Evolutionary conservation across 2,888 invertebrate species (phyloP), one percentile per base, ranked within the genome.

Genomic region (Melinaea marsaeus): DNA sequence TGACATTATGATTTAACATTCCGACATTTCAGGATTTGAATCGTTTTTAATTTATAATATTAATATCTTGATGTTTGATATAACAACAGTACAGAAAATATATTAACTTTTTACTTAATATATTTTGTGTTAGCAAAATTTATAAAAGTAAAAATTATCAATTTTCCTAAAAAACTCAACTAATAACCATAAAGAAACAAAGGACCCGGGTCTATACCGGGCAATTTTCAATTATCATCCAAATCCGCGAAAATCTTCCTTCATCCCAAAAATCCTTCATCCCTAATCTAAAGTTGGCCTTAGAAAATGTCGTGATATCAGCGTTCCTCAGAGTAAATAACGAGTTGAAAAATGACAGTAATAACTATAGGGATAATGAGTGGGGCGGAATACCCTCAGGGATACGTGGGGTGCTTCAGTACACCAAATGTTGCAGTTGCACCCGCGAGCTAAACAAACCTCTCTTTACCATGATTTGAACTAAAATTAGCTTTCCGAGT

Each of bases 271-370:
- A 82, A 84, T 81, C 81, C 79, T 81, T 78, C 82, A 78, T 81
- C 86, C 79, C 82, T 83, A 84, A 87, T 87, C 86, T 87, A 79
- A 84, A 85, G 75, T 81, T 73, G 73, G 77, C 75, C 78, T 77
- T 84, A 86, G 84, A 86, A 87, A 89, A 90, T 86, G 86, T 86
- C 88, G 80, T 76, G 88, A 83, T 90, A 90, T 90, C 89, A 86
- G 86, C 85, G 84, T 82, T 83, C 75, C 81, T 85, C 88, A 86
- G 87, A 88, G 88, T 90, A 90, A 90, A 90, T 90, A 90, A 90
- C 89, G 88, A 90, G 90, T 90, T 90, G 90, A 90, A 90, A 90
- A 90, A 90, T 90, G 89, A 88, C 89, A 85, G 90, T 85, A 89
- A 90, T 90, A 90, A 90, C 90, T 90, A 89, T 88, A 77, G 83